Evolutionary conservation across 2,113 vertebrate species (phyloP).

Genomic region (Turnix velox): DNA sequence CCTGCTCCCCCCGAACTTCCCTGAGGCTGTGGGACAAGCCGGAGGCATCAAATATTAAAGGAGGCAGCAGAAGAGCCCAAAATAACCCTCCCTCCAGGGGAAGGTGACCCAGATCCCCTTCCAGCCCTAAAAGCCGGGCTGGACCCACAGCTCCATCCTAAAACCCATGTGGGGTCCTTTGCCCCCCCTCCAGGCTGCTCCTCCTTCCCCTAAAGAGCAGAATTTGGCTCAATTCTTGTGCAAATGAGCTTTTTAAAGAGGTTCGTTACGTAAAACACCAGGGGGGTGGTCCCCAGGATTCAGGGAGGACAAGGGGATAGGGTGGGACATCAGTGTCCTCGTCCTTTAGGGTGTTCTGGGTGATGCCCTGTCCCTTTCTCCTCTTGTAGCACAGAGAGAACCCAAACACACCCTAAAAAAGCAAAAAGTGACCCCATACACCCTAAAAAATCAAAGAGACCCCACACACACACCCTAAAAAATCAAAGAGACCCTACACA

Average conservation of each 20-base stretch:
- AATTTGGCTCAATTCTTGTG: not conserved
- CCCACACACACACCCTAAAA: too few species aligned
- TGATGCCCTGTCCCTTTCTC: not conserved
- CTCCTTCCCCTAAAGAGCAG: not conserved
- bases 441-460: too few species aligned
- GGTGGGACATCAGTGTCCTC: not conserved
- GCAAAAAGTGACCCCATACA: too few species aligned
- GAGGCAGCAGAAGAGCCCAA: not conserved
- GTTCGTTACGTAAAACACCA: not conserved
- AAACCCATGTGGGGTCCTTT: not conserved
- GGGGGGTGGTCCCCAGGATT: not conserved
- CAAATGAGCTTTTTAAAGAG: slow-evolving; percentile 2
- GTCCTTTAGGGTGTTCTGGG: not conserved
- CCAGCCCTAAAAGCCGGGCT: not conserved
- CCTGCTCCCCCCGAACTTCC: not conserved
- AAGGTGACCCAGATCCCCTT: slow-evolving; percentile 49
- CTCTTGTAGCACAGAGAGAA: not conserved
- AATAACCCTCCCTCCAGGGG: slow-evolving; percentile 21
- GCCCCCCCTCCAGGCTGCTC: not conserved
- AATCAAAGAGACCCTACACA: too few species aligned
- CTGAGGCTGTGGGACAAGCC: not conserved
- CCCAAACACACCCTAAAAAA: too few species aligned
- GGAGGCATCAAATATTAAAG: not conserved
- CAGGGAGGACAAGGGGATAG: slow-evolving; percentile 25
- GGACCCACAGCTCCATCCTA: not conserved